Conservation (phyloP, 1,140 invertebrate genomes). For the Temnothorax nylanderi region DNA sequence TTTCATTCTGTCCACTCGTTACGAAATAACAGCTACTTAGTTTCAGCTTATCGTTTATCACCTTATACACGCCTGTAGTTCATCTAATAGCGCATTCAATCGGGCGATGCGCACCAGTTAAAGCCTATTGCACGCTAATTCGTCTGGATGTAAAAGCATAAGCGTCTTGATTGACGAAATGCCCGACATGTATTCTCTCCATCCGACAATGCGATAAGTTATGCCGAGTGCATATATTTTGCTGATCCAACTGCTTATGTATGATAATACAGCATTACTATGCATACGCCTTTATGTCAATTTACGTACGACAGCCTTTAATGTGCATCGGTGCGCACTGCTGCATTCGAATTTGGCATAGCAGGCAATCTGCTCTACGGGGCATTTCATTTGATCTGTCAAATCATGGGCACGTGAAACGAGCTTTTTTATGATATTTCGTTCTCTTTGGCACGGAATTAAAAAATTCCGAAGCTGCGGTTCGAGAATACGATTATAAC, state of each 20-base stretch:
- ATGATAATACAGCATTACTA: slow-evolving; percentile 14
- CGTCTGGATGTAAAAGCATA: background rate
- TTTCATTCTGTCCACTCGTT: background rate
- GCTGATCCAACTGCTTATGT: slow-evolving; percentile 21
- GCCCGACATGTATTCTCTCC: background rate
- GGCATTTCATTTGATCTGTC: slow-evolving; percentile 3
- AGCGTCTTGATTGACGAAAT: slow-evolving; percentile 6
- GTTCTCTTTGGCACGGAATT: background rate
- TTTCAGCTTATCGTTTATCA: background rate
- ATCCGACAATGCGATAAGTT: background rate
- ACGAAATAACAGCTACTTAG: background rate
- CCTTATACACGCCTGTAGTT: background rate
- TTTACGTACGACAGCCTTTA: slow-evolving; percentile 11
- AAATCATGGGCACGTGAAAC: background rate
- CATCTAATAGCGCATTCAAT: background rate
- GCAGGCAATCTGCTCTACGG: background rate
- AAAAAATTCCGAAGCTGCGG: background rate
- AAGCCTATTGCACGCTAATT: background rate
- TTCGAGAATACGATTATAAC: background rate
- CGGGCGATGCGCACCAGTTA: background rate
- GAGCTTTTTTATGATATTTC: background rate
- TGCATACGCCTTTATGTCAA: slow-evolving; percentile 19
- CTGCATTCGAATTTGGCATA: slow-evolving; percentile 15
- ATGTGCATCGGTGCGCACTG: slow-evolving; percentile 13
- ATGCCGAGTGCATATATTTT: slow-evolving; percentile 5